Base-by-base conservation (phyloP, 2,888 invertebrate species). In the Barypeithes pellucidus region DNA sequence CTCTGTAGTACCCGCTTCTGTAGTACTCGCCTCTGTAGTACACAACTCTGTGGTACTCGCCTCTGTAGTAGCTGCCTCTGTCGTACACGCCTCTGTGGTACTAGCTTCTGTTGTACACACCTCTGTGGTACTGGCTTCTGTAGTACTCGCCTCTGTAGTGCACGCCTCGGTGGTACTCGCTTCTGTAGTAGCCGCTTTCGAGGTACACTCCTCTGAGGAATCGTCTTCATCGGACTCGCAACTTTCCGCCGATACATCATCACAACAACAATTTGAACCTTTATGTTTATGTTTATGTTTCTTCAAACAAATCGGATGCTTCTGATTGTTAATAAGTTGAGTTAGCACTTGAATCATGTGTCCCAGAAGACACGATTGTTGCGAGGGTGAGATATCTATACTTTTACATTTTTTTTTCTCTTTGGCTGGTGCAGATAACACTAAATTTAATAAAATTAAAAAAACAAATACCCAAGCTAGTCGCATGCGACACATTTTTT, bases 291-390 rank as follows among this genome's bases (percentile, higher is more conserved):
- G 20, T 50, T 57, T 36, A 68, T 62, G 12, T 47, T 69, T 60
- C 60, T 74, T 59, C 39, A 74, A 52, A 52, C 73, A 75, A 11
- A 73, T 54, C 0, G 77, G 76, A 16, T 67, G 12, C 22, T 76
- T 70, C 57, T 79, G 79, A 61, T 79, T 80, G 59, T 80, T 75
- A 5, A 82, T 73, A 14, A 82, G 71, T 43, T 82, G 79, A 4
- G 79, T 78, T 43, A 82, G 73, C n/a, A 82, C 77, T 52, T 82
- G 79, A 11, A 82, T 62, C 47, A 82, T 75, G 66, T 82, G 82
- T 5, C 80, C 81, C 39, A 82, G 67, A 12, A 82, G 75, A 63
- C 82, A 82, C 0, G 81, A 81, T 63, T 82, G 76, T 50, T 82
- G 79, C 2, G 79, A 73, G 7, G 80, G 77, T 1, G 73, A 65